Percentiles rank a stretch among this genome's conserved stretches.
Evolutionary conservation across 2,888 invertebrate genomes (phyloP).

Genomic region (Liodrosophila aerea): DNA sequence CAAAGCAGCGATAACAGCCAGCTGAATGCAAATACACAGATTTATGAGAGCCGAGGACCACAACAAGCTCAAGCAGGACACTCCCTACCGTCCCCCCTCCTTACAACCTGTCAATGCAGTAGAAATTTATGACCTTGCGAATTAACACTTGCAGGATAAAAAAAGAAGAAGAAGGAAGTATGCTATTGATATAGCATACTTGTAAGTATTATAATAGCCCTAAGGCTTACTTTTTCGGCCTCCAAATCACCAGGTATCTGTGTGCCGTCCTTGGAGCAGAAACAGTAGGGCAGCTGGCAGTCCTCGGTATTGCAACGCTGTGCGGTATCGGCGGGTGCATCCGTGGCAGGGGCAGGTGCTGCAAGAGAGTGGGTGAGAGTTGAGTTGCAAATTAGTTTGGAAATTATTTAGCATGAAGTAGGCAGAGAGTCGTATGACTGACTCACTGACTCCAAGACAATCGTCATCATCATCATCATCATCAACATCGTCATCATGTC

Average conservation of each 20-base stretch:
- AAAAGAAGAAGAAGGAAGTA: conserved; percentile 18
- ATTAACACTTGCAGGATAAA: conserved; percentile 65
- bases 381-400: conserved; percentile 42
- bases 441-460: not conserved
- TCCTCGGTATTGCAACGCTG: conserved; percentile 89
- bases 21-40: conserved; percentile 75
- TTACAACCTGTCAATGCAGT: conserved; percentile 73
- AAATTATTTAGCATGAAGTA: conserved; percentile 63
- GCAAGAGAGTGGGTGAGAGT: conserved; percentile 45
- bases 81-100: not conserved
- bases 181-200: not conserved
- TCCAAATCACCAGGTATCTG: conserved; percentile 92
- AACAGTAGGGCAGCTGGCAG: conserved; percentile 94
- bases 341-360: conserved; percentile 92
- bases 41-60: conserved; percentile 52
- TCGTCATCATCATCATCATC: conserved; percentile 15
- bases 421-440: conserved; percentile 31
- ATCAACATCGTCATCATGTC: conserved; percentile 38
- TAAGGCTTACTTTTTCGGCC: conserved; percentile 88
- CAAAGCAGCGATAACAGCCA: conserved; percentile 71
- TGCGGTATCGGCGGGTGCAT: conserved; percentile 91
- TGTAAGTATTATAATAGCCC: not conserved
- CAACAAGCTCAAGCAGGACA: conserved; percentile 10
- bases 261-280: conserved; percentile 95
- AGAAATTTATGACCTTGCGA: conserved; percentile 74